Percentiles rank a stretch among this genome's conserved stretches.
Evolutionary conservation across 35 echinoderm and acorn worm genomes (phyloP).

Genomic region (Holothuria glaberrima): DNA sequence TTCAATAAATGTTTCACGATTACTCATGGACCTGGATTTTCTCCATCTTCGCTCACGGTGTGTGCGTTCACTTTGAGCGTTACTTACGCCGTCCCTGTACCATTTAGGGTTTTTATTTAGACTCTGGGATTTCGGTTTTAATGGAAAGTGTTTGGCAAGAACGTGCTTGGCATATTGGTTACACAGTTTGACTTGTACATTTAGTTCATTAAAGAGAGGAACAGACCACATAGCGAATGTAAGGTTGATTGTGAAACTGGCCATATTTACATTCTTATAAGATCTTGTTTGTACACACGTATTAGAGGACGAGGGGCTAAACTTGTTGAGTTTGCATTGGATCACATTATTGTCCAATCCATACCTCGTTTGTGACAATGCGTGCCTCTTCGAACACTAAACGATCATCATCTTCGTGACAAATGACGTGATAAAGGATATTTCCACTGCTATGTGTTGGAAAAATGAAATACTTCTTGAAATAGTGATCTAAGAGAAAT

Average conservation of each 20-base stretch:
- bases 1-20: not conserved
- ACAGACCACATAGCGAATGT: not conserved
- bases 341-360: no score
- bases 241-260: not conserved
- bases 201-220: not conserved
- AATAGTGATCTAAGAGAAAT: not conserved
- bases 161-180: not conserved
- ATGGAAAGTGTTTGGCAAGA: not conserved
- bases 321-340: no score
- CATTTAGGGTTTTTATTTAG: not conserved
- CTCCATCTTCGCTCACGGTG: not conserved
- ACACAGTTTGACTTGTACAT: not conserved
- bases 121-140: not conserved
- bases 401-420: not conserved
- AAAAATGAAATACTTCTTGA: not conserved
- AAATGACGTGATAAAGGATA: slow-evolving; percentile 25
- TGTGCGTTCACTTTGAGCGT: not conserved
- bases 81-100: not conserved
- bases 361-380: not conserved
- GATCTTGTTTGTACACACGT: not conserved
- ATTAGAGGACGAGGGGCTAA: no score
- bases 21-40: not conserved
- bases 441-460: not conserved
- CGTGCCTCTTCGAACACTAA: not conserved
- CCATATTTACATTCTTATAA: not conserved